Evolutionary conservation across 2,113 vertebrate genomes (phyloP).

Genomic region (Tychaedon coryphoeus): DNA sequence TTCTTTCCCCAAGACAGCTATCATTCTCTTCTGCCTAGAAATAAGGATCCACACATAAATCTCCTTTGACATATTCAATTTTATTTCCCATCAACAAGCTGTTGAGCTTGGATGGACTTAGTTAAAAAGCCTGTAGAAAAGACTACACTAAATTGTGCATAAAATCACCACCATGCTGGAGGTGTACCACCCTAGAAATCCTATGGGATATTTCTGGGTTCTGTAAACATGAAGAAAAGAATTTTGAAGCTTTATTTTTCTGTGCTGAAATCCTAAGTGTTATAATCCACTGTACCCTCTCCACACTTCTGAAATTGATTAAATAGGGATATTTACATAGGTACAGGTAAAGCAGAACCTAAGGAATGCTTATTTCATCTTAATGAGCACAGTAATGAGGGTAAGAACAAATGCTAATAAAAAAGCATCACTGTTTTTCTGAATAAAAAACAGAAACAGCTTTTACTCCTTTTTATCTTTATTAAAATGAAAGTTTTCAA

Average conservation of each 20-base stretch:
- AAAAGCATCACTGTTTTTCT: neutral
- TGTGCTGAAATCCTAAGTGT: neutral
- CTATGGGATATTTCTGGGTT: neutral
- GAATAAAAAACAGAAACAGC: accelerated
- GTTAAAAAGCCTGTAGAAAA: neutral
- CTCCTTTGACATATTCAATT: neutral
- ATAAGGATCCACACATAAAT: neutral
- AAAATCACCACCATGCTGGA: neutral
- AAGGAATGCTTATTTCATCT: neutral
- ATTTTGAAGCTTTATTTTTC: neutral
- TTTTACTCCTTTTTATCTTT: neutral
- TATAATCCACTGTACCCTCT: neutral
- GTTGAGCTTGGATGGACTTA: neutral
- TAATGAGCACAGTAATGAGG: neutral
- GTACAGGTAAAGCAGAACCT: neutral
- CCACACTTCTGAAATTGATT: neutral
- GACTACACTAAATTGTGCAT: neutral
- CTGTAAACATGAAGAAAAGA: neutral
- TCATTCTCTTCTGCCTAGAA: neutral
- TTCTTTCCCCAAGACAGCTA: neutral
- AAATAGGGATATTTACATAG: neutral
- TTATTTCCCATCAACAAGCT: neutral
- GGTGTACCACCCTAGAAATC: neutral
- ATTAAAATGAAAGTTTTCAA: neutral
- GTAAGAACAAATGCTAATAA: neutral